phyloP scores from a whole-genome alignment of 1,140 invertebrate genomes.

The Drosophila carrolli region DNA sequence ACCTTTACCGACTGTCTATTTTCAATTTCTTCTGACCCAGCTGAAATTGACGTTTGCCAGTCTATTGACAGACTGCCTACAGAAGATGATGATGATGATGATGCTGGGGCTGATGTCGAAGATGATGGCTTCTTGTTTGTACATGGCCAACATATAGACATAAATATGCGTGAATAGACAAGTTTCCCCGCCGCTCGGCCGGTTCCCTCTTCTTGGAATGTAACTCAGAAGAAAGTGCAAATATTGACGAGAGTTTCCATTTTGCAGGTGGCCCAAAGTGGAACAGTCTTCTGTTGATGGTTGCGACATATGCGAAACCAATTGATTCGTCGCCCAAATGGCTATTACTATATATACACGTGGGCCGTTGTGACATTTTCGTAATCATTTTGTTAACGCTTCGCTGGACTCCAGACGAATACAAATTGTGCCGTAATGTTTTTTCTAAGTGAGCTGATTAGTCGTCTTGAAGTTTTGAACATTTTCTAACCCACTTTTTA shows the following conservation, averaged over 20 bases:
- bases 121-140: constrained; percentile 68
- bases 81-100: constrained; percentile 22
- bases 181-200: constrained; percentile 16
- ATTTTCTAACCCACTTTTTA: constrained; percentile 13
- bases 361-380: constrained; percentile 39
- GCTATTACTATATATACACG: constrained; percentile 12
- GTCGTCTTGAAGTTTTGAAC: neutral
- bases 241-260: constrained; percentile 60
- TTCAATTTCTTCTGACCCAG: constrained; percentile 68
- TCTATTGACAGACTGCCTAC: constrained; percentile 69
- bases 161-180: constrained; percentile 77
- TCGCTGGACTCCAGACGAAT: constrained; percentile 42
- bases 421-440: constrained; percentile 16
- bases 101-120: constrained; percentile 25
- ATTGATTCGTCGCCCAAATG: constrained; percentile 52
- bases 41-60: constrained; percentile 72
- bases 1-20: constrained; percentile 60
- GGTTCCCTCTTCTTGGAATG: constrained; percentile 22
- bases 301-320: constrained; percentile 57
- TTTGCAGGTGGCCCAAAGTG: constrained; percentile 48
- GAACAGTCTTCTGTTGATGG: constrained; percentile 33
- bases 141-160: constrained; percentile 73
- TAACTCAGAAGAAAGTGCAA: constrained; percentile 71
- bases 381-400: constrained; percentile 66
- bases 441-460: constrained; percentile 20